A percentile compares a stretch with the other conserved stretches of the same genome.
Evolutionary conservation across 2,888 invertebrate species (phyloP).

Genomic region (Mythimna impura): DNA sequence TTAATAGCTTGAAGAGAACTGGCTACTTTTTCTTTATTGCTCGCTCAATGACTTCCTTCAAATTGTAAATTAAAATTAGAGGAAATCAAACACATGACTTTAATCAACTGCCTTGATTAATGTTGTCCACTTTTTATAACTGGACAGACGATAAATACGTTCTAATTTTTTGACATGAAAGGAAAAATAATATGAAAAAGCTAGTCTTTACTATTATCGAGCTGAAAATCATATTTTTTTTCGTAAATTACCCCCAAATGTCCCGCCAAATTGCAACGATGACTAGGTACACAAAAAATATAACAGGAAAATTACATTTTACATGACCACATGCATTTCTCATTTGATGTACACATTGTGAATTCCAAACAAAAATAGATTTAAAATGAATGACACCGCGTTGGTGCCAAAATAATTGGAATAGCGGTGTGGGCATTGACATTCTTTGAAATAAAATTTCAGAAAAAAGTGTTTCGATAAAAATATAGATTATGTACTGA

Average conservation of each 20-base stretch:
- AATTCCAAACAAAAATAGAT: slow-evolving; percentile 86
- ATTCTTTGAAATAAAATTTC: slow-evolving; percentile 70
- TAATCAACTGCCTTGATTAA: slow-evolving; percentile 27
- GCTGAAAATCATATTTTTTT: not conserved
- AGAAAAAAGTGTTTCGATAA: slow-evolving; percentile 45
- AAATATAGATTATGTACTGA: slow-evolving; percentile 34
- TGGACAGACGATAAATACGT: slow-evolving; percentile 1
- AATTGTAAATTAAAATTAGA: slow-evolving; percentile 13
- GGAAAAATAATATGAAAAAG: not conserved
- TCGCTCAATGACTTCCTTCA: slow-evolving; percentile 40
- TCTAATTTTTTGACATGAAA: slow-evolving; percentile 3
- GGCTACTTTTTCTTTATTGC: slow-evolving; percentile 18
- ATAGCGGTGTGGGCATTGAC: slow-evolving; percentile 86
- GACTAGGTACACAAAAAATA: slow-evolving; percentile 49
- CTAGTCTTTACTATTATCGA: not conserved
- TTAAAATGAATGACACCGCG: slow-evolving; percentile 85
- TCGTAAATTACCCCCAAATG: slow-evolving; percentile 33
- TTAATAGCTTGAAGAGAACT: slow-evolving; percentile 43
- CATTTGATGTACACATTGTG: slow-evolving; percentile 76
- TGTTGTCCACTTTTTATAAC: slow-evolving; percentile 8
- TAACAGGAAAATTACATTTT: slow-evolving; percentile 52
- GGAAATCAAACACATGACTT: slow-evolving; percentile 22
- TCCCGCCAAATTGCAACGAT: slow-evolving; percentile 37
- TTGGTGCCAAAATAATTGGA: slow-evolving; percentile 88
- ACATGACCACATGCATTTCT: slow-evolving; percentile 70